A percentile compares a stretch with the other conserved stretches of the same genome.
These are phyloP conservation scores for Mastacembelus armatus DNA, from an alignment of 2,797 vertebrate genomes.

Conservation along the genomic window DNA sequence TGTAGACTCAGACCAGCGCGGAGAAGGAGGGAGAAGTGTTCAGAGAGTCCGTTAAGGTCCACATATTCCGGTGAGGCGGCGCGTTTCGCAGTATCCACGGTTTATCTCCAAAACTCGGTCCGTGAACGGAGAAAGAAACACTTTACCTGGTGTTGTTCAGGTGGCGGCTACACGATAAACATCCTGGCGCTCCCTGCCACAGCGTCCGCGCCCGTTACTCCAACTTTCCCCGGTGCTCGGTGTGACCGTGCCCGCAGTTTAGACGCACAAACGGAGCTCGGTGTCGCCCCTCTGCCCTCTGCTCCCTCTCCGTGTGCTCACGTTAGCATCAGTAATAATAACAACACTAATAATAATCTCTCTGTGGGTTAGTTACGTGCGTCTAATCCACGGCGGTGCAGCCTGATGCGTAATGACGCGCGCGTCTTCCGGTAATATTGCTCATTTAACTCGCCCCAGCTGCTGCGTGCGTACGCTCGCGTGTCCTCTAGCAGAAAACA, in stretches of 20 bases:
- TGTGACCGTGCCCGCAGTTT: background rate
- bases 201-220: slow-evolving; percentile 19
- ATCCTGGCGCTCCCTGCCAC: slow-evolving; percentile 3
- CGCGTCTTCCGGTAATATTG: slow-evolving; percentile 17
- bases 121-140: background rate
- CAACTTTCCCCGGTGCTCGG: slow-evolving; percentile 57
- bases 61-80: slow-evolving; percentile 32
- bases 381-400: background rate
- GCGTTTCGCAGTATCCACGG: slow-evolving; percentile 16
- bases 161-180: background rate
- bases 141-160: background rate
- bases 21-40: background rate
- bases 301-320: background rate
- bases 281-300: slow-evolving; percentile 1
- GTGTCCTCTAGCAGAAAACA: slow-evolving; percentile 25
- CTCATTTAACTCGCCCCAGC: slow-evolving; percentile 35
- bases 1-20: slow-evolving; percentile 29
- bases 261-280: background rate
- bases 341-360: background rate
- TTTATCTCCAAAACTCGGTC: slow-evolving; percentile 7
- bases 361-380: background rate
- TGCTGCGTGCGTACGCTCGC: slow-evolving; percentile 45
- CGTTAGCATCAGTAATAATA: background rate
- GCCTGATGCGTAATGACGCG: slow-evolving; percentile 39
- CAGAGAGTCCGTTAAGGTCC: slow-evolving; percentile 7